Evolutionary conservation across 2,797 vertebrate species (phyloP), one percentile per base, ranked within the genome.

Genomic region (Nannoperca obscura): DNA sequence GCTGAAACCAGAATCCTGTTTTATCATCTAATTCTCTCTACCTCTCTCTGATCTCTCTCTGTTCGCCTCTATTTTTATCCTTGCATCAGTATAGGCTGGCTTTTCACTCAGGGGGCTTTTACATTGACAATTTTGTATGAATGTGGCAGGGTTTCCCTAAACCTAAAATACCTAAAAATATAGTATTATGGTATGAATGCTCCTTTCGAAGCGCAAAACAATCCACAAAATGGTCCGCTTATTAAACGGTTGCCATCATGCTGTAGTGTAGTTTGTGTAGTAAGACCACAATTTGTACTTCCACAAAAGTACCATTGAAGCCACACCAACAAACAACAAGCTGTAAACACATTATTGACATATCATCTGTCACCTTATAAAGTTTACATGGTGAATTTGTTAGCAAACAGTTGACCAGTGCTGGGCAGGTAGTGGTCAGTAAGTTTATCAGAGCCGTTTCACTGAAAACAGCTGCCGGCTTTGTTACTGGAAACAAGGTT

Each of bases 1-100:
- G 77, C 81, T 74, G 86, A 74, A 86, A 76, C 73, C 69, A 50
- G 24, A 77, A 82, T 73, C 47, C 40, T 70, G 42, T 79, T 68
- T 53, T 83, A 80, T 89, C 57, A 82, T 86, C 76, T 80, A 32
- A 69, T 74, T 75, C 60, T 60, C 66, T 27, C 27, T 49, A 9
- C 9, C 27, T 38, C 24, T 42, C 58, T 88, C 73, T 75, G 66
- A 76, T 81, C 74, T 76, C 32, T 57, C 71, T 68, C 22, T 65
- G 47, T 57, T 74, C 67, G 61, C 30, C 54, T 71, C 49, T 46
- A 61, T 75, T 74, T 79, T 62, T 34, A 69, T 80, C 62, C 46
- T n/a, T 42, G 57, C 57, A 34, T 71, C 76, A 62, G 54, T n/a
- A 52, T 38, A 40, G 36, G 10, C 63, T 73, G 58, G 44, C 44